Evolutionary conservation across 2,113 vertebrate genomes (phyloP).

Genomic region (Eulemur macaco): DNA sequence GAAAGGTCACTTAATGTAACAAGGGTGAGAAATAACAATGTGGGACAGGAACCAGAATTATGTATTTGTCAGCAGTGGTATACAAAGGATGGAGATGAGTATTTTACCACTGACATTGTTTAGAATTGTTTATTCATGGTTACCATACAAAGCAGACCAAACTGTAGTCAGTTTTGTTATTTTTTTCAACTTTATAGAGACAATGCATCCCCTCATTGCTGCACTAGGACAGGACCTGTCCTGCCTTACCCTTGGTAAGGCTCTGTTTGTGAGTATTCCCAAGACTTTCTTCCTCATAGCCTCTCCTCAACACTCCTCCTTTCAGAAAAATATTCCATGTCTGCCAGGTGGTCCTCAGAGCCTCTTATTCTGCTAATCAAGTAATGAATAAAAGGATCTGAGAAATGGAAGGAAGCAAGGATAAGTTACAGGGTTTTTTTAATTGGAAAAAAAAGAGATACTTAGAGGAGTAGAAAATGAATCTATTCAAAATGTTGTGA

Average conservation of each 20-base stretch:
- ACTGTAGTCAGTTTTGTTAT: not conserved
- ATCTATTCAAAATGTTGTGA: not conserved
- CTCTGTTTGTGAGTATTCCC: not conserved
- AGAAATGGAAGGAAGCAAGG: not conserved
- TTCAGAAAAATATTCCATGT: not conserved
- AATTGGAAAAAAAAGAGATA: not conserved
- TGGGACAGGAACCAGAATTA: not conserved
- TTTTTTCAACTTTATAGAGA: not conserved
- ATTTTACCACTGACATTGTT: not conserved
- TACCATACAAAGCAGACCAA: not conserved
- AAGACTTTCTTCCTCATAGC: not conserved
- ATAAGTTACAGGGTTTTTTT: not conserved
- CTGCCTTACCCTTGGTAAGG: not conserved
- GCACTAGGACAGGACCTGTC: not conserved
- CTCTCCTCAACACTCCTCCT: not conserved
- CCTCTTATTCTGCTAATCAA: not conserved
- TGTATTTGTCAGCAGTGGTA: not conserved
- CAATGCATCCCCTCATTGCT: not conserved
- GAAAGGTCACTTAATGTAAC: not conserved
- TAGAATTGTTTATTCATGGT: not conserved
- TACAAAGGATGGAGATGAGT: not conserved
- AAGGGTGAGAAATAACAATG: not conserved
- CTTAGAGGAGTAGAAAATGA: not conserved
- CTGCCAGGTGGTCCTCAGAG: not conserved
- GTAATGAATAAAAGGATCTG: not conserved